phyloP scores from a whole-genome alignment of 2,113 vertebrate genomes.

The Harpagus bidentatus region DNA sequence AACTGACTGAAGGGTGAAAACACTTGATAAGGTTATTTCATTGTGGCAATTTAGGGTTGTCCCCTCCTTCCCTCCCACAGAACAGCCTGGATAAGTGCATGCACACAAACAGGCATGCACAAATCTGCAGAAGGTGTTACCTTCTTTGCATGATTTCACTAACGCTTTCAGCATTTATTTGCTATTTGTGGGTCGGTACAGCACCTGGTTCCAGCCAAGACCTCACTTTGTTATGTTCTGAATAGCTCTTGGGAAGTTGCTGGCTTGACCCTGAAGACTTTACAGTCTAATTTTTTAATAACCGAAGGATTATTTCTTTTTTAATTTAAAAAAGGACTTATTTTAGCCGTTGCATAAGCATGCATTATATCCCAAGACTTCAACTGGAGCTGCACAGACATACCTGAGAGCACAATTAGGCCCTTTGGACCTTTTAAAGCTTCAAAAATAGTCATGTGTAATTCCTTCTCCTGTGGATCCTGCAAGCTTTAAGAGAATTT shows the following conservation, averaged over 20 bases:
- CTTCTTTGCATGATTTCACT: neutral
- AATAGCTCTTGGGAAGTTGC: neutral
- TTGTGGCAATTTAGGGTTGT: neutral
- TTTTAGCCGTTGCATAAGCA: neutral
- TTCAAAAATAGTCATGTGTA: slow-evolving; percentile 58
- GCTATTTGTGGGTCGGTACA: neutral
- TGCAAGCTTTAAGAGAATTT: slow-evolving; percentile 61
- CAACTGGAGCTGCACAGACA: neutral
- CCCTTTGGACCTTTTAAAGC: slow-evolving; percentile 56
- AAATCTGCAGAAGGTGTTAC: neutral
- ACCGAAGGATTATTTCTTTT: neutral
- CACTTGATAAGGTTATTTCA: neutral
- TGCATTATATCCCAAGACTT: slow-evolving; percentile 23
- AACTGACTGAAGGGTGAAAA: neutral
- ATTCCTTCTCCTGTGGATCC: slow-evolving; percentile 51
- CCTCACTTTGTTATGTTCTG: neutral
- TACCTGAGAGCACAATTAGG: slow-evolving; percentile 46
- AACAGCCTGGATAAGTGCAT: neutral
- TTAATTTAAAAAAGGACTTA: neutral
- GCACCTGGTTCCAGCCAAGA: neutral
- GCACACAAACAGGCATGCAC: neutral
- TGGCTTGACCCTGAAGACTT: neutral
- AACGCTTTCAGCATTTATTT: neutral
- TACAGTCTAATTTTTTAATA: slow-evolving; percentile 27
- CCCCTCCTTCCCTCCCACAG: neutral